Percentiles rank a stretch among this genome's conserved stretches.
Conservation (phyloP, 2,888 invertebrate species). For the Sclerodermus sp. region DNA sequence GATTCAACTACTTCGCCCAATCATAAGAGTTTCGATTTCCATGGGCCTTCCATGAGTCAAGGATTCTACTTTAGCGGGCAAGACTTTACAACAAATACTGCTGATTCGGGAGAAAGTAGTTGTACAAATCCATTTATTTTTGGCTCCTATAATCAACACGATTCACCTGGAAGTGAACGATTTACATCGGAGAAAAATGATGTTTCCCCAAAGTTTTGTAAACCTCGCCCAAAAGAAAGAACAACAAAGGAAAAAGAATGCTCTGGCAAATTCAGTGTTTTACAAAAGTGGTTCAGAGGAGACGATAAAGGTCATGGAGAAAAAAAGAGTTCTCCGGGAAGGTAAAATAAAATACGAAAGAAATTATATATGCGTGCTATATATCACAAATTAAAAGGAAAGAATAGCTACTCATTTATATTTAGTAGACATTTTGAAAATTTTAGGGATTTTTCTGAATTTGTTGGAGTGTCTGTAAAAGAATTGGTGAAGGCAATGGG, state of each 20-base stretch:
- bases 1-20: slow-evolving; percentile 44
- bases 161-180: slow-evolving; percentile 44
- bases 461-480: slow-evolving; percentile 70
- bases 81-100: slow-evolving; percentile 36
- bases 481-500: slow-evolving; percentile 75
- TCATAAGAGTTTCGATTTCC: slow-evolving; percentile 66
- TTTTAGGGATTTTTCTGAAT: slow-evolving; percentile 61
- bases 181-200: slow-evolving; percentile 42
- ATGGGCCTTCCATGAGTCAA: slow-evolving; percentile 46
- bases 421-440: slow-evolving; percentile 8
- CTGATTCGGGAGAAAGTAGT: slow-evolving; percentile 39
- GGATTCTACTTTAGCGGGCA: slow-evolving; percentile 46
- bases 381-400: neutral
- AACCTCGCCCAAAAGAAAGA: slow-evolving; percentile 45
- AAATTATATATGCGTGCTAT: neutral
- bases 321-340: slow-evolving; percentile 50
- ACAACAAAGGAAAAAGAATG: slow-evolving; percentile 44
- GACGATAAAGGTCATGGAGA: slow-evolving; percentile 57
- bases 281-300: slow-evolving; percentile 64
- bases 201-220: slow-evolving; percentile 42
- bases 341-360: slow-evolving; percentile 28
- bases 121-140: slow-evolving; percentile 57
- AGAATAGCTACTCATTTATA: neutral
- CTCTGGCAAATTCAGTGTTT: slow-evolving; percentile 58
- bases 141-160: slow-evolving; percentile 50